A percentile compares a stretch with the other conserved stretches of the same genome.
These are phyloP conservation scores for Cyanoderma ruficeps DNA, from an alignment of 2,113 vertebrate species.

Conservation along the genomic window DNA sequence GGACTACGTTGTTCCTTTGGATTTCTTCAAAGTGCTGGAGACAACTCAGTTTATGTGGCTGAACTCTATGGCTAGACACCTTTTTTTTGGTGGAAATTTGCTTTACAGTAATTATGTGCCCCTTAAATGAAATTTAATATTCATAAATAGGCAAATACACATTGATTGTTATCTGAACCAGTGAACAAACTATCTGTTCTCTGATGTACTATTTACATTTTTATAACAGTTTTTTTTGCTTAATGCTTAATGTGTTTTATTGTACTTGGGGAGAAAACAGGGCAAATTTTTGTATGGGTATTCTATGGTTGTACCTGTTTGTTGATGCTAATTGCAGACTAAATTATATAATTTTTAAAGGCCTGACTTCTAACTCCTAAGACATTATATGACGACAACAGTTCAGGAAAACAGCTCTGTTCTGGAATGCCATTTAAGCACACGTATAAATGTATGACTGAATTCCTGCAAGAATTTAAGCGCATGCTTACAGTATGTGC, in stretches of 20 bases:
- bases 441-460: background rate
- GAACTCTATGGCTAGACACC: background rate
- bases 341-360: background rate
- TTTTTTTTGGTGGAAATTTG: background rate
- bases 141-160: background rate
- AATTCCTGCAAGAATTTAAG: background rate
- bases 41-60: background rate
- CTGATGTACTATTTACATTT: background rate
- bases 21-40: background rate
- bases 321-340: background rate
- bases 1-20: background rate
- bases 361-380: background rate
- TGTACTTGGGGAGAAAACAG: background rate
- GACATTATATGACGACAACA: background rate
- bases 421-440: background rate
- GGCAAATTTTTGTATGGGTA: background rate
- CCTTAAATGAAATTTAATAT: background rate
- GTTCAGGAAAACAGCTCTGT: background rate
- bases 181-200: background rate
- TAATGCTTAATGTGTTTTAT: background rate
- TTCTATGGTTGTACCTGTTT: background rate
- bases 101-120: background rate
- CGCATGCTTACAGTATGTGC: background rate
- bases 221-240: background rate
- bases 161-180: background rate